Percentiles rank a stretch among this genome's conserved stretches.
Evolutionary conservation across 2,113 vertebrate genomes (phyloP).

Genomic region (Budorcas taxicolor): DNA sequence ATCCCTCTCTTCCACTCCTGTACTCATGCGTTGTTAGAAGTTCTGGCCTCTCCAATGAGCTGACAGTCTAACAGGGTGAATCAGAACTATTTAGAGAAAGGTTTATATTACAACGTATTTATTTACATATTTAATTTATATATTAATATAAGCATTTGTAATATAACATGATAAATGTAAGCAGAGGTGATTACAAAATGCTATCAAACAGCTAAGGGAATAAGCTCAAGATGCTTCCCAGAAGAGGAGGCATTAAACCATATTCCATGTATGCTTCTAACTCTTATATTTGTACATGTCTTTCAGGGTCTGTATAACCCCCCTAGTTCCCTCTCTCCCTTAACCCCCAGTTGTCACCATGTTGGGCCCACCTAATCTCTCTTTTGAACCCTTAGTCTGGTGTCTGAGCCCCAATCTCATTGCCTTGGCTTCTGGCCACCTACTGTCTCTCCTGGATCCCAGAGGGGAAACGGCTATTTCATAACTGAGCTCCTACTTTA

Average conservation of each 20-base stretch:
- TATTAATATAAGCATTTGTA: neutral
- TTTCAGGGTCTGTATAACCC: neutral
- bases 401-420: neutral
- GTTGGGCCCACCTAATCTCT: neutral
- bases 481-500: neutral
- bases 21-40: neutral
- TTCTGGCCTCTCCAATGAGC: neutral
- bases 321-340: neutral
- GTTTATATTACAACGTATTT: neutral
- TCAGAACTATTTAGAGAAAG: neutral
- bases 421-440: neutral
- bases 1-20: neutral
- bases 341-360: neutral
- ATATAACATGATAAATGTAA: neutral
- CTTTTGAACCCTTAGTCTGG: neutral
- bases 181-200: neutral
- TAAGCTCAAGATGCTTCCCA: neutral
- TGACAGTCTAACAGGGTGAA: neutral
- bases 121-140: neutral
- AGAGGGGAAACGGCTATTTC: neutral
- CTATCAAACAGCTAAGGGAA: neutral
- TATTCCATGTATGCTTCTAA: neutral
- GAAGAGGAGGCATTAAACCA: neutral
- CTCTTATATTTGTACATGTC: neutral
- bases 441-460: neutral